Evolutionary conservation across 2,888 invertebrate species (phyloP).

Genomic region (Dioctria linearis): DNA sequence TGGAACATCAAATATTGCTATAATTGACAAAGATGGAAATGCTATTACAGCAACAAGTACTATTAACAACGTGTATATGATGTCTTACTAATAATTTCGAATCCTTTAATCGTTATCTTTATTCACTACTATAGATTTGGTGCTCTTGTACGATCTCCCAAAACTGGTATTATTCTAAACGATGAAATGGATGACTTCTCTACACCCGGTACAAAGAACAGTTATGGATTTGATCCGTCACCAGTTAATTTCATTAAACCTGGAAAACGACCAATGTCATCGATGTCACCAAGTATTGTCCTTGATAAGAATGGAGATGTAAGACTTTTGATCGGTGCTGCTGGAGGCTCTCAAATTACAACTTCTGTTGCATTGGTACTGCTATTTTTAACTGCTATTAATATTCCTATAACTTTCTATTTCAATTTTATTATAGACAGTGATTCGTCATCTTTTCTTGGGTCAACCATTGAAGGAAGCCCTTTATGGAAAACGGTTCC

Average conservation of each 20-base stretch:
- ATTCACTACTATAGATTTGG: slow-evolving; percentile 81
- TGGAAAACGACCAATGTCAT: slow-evolving; percentile 88
- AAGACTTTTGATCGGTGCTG: slow-evolving; percentile 83
- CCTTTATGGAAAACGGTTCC: slow-evolving; percentile 81
- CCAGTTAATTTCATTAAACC: slow-evolving; percentile 88
- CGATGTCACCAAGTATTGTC: slow-evolving; percentile 90
- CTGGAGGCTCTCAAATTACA: slow-evolving; percentile 93
- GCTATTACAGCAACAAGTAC: slow-evolving; percentile 93
- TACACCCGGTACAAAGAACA: slow-evolving; percentile 81
- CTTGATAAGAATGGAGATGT: slow-evolving; percentile 77
- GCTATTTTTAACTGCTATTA: neutral
- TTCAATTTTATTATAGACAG: slow-evolving; percentile 71
- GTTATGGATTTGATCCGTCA: slow-evolving; percentile 84
- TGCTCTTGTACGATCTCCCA: slow-evolving; percentile 79
- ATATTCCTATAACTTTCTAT: neutral
- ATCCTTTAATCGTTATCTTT: neutral
- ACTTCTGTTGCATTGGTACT: slow-evolving; percentile 81
- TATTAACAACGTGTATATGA: slow-evolving; percentile 78
- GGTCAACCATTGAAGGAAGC: slow-evolving; percentile 77
- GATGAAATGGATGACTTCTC: slow-evolving; percentile 98
- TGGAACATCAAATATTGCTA: slow-evolving; percentile 91
- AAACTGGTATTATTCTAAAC: slow-evolving; percentile 92
- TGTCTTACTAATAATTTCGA: slow-evolving; percentile 70
- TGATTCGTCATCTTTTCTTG: slow-evolving; percentile 79
- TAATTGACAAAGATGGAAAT: slow-evolving; percentile 88